Conservation (phyloP, 2,888 invertebrate genomes). For the Lissocephala sabroskyi region DNA sequence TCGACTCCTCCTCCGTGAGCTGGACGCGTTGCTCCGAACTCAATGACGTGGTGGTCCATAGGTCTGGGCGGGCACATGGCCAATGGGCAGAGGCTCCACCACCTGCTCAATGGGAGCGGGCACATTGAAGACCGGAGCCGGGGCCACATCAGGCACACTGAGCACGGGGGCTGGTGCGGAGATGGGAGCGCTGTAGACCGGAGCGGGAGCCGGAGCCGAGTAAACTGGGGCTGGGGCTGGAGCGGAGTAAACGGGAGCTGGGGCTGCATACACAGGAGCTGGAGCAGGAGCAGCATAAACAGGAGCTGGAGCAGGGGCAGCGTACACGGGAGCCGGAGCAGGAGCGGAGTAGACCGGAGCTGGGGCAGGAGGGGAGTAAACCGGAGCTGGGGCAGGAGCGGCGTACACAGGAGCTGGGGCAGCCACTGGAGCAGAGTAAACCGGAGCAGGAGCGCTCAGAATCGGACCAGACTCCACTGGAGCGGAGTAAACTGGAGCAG, state of each 20-base stretch:
- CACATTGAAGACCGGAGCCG: constrained; percentile 25
- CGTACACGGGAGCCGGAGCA: neutral
- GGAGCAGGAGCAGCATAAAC: constrained; percentile 7
- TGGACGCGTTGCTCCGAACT: constrained; percentile 1
- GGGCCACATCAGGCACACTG: constrained; percentile 33
- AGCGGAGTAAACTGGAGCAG: constrained; percentile 2
- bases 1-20: no score
- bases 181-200: constrained; percentile 17
- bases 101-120: constrained; percentile 33
- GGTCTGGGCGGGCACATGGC: constrained; percentile 47
- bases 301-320: neutral
- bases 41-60: constrained; percentile 51
- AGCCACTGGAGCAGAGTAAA: constrained; percentile 13
- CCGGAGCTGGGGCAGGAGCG: constrained; percentile 15
- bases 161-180: constrained; percentile 21
- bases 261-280: constrained; percentile 13
- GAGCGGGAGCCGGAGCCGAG: constrained; percentile 21
- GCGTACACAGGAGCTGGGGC: constrained; percentile 14
- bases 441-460: constrained; percentile 14
- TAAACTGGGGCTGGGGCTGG: constrained; percentile 18
- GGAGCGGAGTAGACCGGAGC: neutral
- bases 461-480: constrained; percentile 2
- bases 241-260: constrained; percentile 6
- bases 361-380: neutral
- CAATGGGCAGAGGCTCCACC: constrained; percentile 25